Evolutionary conservation across 2,888 invertebrate species (phyloP), one percentile per base, ranked within the genome.

Genomic region (Eueremaeus valkanovi): DNA sequence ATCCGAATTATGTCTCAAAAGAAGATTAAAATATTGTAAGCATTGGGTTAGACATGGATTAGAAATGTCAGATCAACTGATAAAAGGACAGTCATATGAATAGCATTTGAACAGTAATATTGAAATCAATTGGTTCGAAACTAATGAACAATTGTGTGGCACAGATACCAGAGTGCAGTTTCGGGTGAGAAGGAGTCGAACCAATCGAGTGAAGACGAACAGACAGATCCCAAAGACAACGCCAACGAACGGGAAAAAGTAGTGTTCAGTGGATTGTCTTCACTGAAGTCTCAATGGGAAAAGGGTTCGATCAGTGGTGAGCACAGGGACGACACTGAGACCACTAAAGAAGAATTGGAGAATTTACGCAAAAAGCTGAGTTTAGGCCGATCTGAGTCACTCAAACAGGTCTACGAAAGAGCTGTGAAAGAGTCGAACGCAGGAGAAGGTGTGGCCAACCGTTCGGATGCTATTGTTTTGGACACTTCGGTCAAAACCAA

Each of bases 321-420:
- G n/a, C n/a, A 72, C 24, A 74, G 75, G 33, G 72, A 74, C 21
- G 72, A 73, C 31, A 72, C 74, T 31, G 79, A 77, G 68, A 75
- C 76, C 18, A 78, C 40, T 33, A 93, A 93, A 82, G 92, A 92
- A 82, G 94, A 95, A 85, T 91, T 92, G 83, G 75, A 42, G 27
- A 90, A 89, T 80, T 92, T 94, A 80, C 88, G 94, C 75, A 92
- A 91, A 81, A 86, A 92, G 70, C 85, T 94, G 29, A 93, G 81
- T 74, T 80, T 81, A 58, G 82, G 79, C 29, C 68, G 79, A 45
- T 79, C 79, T 31, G 79, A 78, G 63, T 79, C 79, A 33, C 77
- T 94, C 85, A 94, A 93, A 82, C 93, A 93, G 82, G 89, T 92
- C 87, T 94, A 94, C 82, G 93, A 94, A 82, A 92, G 93, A 81